Evolutionary conservation across 2,113 vertebrate species (phyloP), one percentile per base, ranked within the genome.

Genomic region (Grantiella picta): DNA sequence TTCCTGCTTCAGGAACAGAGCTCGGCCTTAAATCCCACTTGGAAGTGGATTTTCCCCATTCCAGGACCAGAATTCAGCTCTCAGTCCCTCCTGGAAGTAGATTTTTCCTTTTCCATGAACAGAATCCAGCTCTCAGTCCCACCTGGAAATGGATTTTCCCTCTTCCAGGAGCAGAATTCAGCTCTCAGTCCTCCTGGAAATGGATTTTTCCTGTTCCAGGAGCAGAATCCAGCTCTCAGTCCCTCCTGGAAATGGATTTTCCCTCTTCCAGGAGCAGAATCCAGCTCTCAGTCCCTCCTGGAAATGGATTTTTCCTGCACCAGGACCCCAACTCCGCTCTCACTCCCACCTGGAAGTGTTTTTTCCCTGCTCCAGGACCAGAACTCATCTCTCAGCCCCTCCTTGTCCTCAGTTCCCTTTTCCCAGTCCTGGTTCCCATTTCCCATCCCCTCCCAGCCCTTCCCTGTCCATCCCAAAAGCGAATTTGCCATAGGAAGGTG

Each of bases 221-320:
- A 15, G 1, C 36, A 1, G 1, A 40, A 17, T 1, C 5, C 52
- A 17, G 8, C 40, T 13, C 40, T 13, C 1, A 9, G 7, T 35
- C 25, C 33, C 42, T 1, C 14, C 33, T 75, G 12, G 45, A 50
- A 33, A 4, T 40, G 35, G 0, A 3, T 64, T 64, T 63, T 79
- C 11, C 19, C 5, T 33, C 3, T 0, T 38, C 29, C 42, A 47
- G 21, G 11, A 50, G 2, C 10, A 4, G 8, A 8, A 17, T 1
- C 29, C 44, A 31, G 6, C 36, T 6, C 28, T 18, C 17, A 18
- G 17, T 44, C 44, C 44, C 44, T 7, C 44, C 44, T 44, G 17
- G 44, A 44, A 17, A 16, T 44, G 44, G 15, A 8, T 44, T 44
- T 44, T 44, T 17, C 44, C 16, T 44, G 44, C 61, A 16, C 44